Conservation (phyloP, 2,113 vertebrate genomes). For the Callipepla californica region DNA sequence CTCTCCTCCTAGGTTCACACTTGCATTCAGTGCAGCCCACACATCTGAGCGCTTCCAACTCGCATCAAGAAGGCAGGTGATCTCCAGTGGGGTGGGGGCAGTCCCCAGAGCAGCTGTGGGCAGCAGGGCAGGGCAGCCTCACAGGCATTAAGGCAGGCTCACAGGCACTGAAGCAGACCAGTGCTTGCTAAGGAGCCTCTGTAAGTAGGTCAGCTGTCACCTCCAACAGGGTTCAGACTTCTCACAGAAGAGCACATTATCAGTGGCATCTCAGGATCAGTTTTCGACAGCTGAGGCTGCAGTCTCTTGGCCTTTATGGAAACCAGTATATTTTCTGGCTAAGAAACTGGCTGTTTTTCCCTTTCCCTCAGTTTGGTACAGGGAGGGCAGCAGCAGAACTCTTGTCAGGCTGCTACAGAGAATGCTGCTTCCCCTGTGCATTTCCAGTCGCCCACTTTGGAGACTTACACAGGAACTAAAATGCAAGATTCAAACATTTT, state of each 20-base stretch:
- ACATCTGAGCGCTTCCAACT: neutral
- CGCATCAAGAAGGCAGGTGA: slow-evolving; percentile 14
- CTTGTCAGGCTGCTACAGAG: fast-evolving
- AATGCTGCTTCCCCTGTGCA: neutral
- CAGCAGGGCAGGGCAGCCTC: neutral
- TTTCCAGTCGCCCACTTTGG: neutral
- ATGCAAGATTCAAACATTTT: neutral
- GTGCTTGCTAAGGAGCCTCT: neutral
- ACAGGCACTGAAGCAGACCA: neutral
- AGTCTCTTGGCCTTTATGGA: slow-evolving; percentile 60
- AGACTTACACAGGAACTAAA: neutral
- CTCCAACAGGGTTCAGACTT: slow-evolving; percentile 41
- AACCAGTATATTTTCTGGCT: neutral
- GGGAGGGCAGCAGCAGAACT: neutral
- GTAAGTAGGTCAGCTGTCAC: slow-evolving; percentile 77
- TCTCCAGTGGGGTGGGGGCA: slow-evolving; percentile 24
- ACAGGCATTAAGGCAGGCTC: neutral
- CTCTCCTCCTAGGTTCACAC: neutral
- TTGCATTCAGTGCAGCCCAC: neutral
- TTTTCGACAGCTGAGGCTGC: slow-evolving; percentile 75
- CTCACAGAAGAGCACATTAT: slow-evolving; percentile 31
- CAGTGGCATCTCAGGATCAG: slow-evolving; percentile 53
- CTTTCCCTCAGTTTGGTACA: neutral
- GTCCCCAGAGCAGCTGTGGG: neutral
- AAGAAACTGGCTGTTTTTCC: neutral